Evolutionary conservation across 2,113 vertebrate species (phyloP).

Genomic region (Neofelis nebulosa): DNA sequence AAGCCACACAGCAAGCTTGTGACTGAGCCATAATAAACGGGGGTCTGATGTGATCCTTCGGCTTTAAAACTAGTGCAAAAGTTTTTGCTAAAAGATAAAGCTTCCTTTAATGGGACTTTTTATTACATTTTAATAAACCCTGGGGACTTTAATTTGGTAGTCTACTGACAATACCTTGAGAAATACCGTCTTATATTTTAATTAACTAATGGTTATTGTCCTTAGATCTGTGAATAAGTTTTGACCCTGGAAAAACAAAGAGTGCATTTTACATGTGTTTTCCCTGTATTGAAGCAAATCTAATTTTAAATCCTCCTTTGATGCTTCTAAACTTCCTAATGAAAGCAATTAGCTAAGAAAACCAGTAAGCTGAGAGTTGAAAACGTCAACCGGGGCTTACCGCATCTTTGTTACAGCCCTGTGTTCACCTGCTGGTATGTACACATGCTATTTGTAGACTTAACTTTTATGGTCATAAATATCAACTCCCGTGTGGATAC

Average conservation of each 20-base stretch:
- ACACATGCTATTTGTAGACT: rapidly evolving
- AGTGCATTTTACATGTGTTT: conserved; percentile 11
- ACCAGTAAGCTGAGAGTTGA: not conserved
- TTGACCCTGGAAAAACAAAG: conserved; percentile 50
- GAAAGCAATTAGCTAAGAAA: conserved; percentile 57
- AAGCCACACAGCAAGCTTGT: not conserved
- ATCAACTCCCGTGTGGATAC: not conserved
- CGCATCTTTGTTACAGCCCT: not conserved
- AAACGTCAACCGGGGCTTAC: not conserved
- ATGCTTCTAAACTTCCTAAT: conserved; percentile 49
- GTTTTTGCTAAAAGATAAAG: not conserved
- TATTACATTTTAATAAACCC: conserved; percentile 10
- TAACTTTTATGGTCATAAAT: not conserved
- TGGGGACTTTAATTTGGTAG: not conserved
- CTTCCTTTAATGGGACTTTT: not conserved
- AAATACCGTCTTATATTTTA: conserved; percentile 27
- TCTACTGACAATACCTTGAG: not conserved
- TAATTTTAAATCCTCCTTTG: conserved; percentile 62
- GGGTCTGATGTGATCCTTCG: not conserved
- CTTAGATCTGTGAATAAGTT: conserved; percentile 22
- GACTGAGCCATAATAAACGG: not conserved
- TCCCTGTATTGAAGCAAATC: conserved; percentile 47
- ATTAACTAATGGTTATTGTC: conserved; percentile 14
- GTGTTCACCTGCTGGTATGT: not conserved
- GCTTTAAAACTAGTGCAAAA: not conserved